Evolutionary conservation across 2,113 vertebrate species (phyloP).

Genomic region (Tylochromis polylepis): DNA sequence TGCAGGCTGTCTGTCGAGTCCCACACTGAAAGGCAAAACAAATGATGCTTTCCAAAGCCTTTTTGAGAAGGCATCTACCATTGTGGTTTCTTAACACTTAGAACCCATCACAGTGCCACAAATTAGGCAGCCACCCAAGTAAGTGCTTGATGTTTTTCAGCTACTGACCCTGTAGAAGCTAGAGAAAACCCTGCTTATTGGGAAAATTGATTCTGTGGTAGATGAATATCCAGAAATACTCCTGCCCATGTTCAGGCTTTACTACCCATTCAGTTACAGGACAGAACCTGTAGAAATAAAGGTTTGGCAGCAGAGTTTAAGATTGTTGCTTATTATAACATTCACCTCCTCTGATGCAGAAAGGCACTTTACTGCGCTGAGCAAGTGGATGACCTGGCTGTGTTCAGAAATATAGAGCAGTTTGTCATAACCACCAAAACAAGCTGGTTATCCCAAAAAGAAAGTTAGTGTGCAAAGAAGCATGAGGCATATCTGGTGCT

Average conservation of each 20-base stretch:
- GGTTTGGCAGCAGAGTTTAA: not conserved
- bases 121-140: not conserved
- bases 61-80: not conserved
- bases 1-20: not conserved
- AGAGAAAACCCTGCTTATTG: not conserved
- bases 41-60: not conserved
- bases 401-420: not conserved
- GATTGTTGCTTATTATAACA: not conserved
- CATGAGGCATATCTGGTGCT: not conserved
- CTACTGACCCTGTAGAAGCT: not conserved
- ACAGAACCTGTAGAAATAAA: not conserved
- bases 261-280: not conserved
- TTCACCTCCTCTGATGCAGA: not conserved
- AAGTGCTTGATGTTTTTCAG: not conserved
- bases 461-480: not conserved
- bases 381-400: not conserved
- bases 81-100: not conserved
- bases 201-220: not conserved
- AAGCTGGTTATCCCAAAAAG: not conserved
- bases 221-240: not conserved
- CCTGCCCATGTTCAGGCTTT: fast-evolving
- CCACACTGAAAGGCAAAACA: not conserved
- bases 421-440: not conserved
- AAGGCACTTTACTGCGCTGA: not conserved
- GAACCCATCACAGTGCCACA: not conserved